These are phyloP conservation scores for Okapia johnstoni DNA, from an alignment of 2,113 vertebrate species.

Conservation along the genomic window DNA sequence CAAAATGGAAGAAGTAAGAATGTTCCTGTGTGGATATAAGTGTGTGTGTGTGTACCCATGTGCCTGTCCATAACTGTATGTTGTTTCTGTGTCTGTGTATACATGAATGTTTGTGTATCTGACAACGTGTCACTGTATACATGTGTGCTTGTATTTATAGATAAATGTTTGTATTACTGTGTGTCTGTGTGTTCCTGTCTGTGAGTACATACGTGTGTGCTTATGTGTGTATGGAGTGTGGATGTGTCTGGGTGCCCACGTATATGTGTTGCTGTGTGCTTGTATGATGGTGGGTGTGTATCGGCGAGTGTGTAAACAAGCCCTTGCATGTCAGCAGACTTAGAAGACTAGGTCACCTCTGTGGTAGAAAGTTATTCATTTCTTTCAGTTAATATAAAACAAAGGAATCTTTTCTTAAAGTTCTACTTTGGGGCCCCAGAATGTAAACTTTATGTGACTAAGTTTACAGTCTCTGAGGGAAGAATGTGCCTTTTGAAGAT, in stretches of 20 bases:
- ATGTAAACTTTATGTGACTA: neutral
- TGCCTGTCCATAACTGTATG: too few relatives aligned
- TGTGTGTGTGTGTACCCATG: accelerated
- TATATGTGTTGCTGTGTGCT: neutral
- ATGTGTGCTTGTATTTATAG: accelerated
- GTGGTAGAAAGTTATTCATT: neutral
- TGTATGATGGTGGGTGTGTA: neutral
- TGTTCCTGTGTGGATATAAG: neutral
- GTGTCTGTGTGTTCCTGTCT: neutral
- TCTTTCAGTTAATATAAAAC: neutral
- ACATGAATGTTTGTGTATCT: neutral
- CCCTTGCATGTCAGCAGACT: neutral
- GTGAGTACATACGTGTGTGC: accelerated
- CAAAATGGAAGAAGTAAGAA: neutral
- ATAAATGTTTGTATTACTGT: neutral
- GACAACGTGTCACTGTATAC: neutral
- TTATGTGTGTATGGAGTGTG: too few relatives aligned
- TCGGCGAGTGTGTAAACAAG: neutral
- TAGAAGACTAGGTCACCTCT: neutral
- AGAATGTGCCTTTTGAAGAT: conserved; percentile 26
- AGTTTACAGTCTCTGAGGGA: neutral
- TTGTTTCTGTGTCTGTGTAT: neutral
- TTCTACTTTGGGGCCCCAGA: neutral
- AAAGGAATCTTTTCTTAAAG: conserved; percentile 37
- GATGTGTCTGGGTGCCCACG: neutral